Conservation (phyloP, 2,797 vertebrate species). For the Rhabdophis nuchalis region DNA sequence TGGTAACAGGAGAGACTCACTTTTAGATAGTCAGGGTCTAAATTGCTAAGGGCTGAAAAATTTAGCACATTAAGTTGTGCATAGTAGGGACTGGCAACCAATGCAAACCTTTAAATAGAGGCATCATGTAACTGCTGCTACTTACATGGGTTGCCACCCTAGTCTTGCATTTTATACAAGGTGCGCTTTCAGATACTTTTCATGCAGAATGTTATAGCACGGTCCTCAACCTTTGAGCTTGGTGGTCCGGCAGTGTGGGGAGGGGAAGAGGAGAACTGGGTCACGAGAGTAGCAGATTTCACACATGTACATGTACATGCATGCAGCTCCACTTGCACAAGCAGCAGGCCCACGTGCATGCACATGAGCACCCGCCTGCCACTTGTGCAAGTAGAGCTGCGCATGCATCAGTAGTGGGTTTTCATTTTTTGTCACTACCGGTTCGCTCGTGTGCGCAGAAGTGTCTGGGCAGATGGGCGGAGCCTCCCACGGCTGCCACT, state of each 20-base stretch:
- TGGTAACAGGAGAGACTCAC: not conserved
- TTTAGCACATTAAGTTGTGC: not conserved
- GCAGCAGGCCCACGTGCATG: not conserved
- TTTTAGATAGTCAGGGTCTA: not conserved
- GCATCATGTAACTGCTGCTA: not conserved
- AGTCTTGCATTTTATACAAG: not conserved
- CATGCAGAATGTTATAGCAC: not conserved
- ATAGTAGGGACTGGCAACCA: not conserved
- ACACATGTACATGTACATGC: no score
- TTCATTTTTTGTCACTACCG: no score
- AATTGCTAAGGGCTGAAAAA: not conserved
- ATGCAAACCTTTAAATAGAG: not conserved
- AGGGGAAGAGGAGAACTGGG: not conserved
- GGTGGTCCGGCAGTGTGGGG: no score
- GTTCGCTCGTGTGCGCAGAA: no score
- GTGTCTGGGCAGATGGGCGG: no score
- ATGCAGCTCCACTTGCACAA: no score
- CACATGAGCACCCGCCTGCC: not conserved
- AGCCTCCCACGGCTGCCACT: no score
- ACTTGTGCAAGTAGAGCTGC: not conserved
- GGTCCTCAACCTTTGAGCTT: not conserved
- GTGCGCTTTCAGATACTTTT: not conserved
- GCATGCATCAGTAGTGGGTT: not conserved
- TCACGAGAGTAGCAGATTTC: accelerated
- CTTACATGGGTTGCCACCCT: not conserved